Percentiles rank a stretch among this genome's conserved stretches.
Conservation (phyloP, 2,113 vertebrate species). For the Callipepla squamata region DNA sequence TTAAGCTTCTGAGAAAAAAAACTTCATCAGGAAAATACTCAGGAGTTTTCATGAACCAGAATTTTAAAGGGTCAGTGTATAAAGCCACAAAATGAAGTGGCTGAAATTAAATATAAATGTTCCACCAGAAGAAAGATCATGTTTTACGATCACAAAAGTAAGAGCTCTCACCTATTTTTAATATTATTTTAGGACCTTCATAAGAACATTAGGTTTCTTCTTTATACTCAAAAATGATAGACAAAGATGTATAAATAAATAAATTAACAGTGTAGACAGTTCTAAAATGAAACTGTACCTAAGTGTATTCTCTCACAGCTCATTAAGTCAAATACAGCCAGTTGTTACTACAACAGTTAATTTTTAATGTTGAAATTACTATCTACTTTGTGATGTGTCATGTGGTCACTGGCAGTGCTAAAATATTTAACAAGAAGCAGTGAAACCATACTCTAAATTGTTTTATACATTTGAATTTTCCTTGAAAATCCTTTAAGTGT, state of each 20-base stretch:
- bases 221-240: neutral
- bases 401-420: neutral
- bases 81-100: neutral
- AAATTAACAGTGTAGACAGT: neutral
- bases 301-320: neutral
- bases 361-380: conserved; percentile 66
- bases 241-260: neutral
- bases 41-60: neutral
- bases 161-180: neutral
- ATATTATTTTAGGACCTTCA: neutral
- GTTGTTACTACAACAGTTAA: conserved; percentile 11
- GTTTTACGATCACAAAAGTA: neutral
- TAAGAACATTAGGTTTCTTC: neutral
- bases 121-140: neutral
- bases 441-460: neutral
- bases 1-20: neutral
- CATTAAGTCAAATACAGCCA: neutral
- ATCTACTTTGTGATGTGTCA: conserved; percentile 11
- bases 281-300: neutral
- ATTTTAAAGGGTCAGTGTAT: neutral
- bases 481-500: neutral
- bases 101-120: neutral
- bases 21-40: neutral
- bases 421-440: conserved; percentile 62
- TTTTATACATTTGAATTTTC: neutral